A percentile compares a stretch with the other conserved stretches of the same genome.
These are phyloP conservation scores for Camponotus vicinus DNA, from an alignment of 1,140 invertebrate genomes.

Conservation along the genomic window DNA sequence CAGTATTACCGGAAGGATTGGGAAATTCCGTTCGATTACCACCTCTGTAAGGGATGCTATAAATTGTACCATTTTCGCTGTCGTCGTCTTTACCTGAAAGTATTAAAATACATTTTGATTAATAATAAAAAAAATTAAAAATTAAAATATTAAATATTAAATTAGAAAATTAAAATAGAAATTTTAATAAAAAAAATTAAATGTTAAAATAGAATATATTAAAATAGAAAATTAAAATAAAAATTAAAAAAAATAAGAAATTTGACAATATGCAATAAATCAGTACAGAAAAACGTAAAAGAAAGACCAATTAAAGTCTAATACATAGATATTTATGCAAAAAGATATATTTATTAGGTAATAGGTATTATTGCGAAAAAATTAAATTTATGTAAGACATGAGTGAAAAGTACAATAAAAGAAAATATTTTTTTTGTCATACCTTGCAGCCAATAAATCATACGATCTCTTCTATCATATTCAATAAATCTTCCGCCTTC, in stretches of 20 bases:
- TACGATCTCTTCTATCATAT: constrained; percentile 94
- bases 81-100: constrained; percentile 88
- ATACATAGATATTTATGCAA: too few species aligned
- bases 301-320: too few species aligned
- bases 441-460: constrained; percentile 94
- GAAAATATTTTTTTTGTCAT: not conserved
- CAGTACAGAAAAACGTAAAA: too few species aligned
- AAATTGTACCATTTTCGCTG: constrained; percentile 94
- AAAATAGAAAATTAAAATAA: too few species aligned
- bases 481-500: constrained; percentile 96
- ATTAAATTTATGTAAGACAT: too few species aligned
- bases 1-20: constrained; percentile 88
- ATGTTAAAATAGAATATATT: not conserved
- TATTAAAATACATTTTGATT: not conserved
- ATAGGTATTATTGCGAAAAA: too few species aligned
- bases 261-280: too few species aligned
- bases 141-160: not conserved
- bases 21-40: constrained; percentile 96
- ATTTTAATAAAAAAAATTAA: not conserved
- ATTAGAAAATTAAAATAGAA: not conserved
- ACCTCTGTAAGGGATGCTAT: constrained; percentile 93
- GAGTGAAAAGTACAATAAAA: not conserved
- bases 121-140: not conserved
- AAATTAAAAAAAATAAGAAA: too few species aligned
- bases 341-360: too few species aligned